A percentile compares a stretch with the other conserved stretches of the same genome.
These are phyloP conservation scores for Volucella inflata DNA, from an alignment of 2,888 invertebrate genomes.

Conservation along the genomic window DNA sequence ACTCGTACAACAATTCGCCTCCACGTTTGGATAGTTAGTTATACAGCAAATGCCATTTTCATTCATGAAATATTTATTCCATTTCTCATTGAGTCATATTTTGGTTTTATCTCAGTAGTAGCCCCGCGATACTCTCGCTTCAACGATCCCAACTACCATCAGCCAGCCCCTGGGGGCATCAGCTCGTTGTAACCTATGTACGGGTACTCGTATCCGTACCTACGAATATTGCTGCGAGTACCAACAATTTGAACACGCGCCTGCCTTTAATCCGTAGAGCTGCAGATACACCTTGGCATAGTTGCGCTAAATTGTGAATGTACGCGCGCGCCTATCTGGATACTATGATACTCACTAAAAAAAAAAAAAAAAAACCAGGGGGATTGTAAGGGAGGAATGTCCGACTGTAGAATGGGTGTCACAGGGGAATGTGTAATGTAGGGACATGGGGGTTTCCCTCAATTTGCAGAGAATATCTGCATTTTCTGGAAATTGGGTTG, in stretches of 20 bases:
- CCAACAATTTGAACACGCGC: conserved; percentile 32
- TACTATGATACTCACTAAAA: no score
- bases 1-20: neutral
- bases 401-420: neutral
- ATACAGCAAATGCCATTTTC: conserved; percentile 47
- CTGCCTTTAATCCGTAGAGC: neutral
- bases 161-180: neutral
- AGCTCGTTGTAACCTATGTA: conserved; percentile 2
- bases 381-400: no score
- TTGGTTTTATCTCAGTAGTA: conserved; percentile 53
- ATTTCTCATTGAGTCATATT: conserved; percentile 71
- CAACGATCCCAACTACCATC: neutral
- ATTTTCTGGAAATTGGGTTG: conserved; percentile 44
- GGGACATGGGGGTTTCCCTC: conserved; percentile 44
- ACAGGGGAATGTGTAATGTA: neutral
- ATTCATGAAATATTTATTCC: conserved; percentile 70
- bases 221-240: no score
- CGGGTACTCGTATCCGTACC: neutral
- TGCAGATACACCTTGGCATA: conserved; percentile 64
- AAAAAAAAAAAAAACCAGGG: no score
- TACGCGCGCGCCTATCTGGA: conserved; percentile 41
- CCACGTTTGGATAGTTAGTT: neutral
- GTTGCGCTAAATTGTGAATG: conserved; percentile 61
- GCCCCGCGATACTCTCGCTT: neutral
- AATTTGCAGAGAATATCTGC: conserved; percentile 53